Base-by-base conservation (phyloP, 1,140 invertebrate genomes). In the Lanistes nyassanus region DNA sequence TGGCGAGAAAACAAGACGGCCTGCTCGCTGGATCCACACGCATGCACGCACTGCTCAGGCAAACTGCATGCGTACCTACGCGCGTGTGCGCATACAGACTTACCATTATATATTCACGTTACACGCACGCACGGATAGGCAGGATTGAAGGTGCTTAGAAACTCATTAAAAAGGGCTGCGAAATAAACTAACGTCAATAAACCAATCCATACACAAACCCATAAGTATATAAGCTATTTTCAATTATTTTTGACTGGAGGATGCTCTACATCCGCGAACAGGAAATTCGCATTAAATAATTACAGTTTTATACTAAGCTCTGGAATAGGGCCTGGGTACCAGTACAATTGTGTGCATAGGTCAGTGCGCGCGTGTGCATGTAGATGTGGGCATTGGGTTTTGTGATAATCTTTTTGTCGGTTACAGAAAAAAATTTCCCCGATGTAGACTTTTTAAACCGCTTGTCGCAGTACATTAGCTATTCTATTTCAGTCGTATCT, bases 131-230 rank as follows among this genome's bases (percentile, higher is more conserved):
- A 60, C 56, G 31, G 23, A 55, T 55, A 55, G 11, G 23, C n/a
- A 55, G 23, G 23, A 55, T n/a, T 55, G 13, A 11, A 11, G 11
- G n/a, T n/a, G n/a, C n/a, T n/a, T n/a, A n/a, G n/a, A n/a, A n/a
- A n/a, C n/a, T n/a, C n/a, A n/a, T n/a, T n/a, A n/a, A n/a, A n/a
- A n/a, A n/a, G n/a, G n/a, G n/a, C n/a, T n/a, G n/a, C n/a, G n/a
- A n/a, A n/a, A n/a, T n/a, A n/a, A n/a, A n/a, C n/a, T n/a, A n/a
- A n/a, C n/a, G n/a, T n/a, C n/a, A n/a, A 60, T 29, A 60, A 23
- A 60, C 56, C n/a, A 23, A 60, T 29, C n/a, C 56, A 60, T 29
- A 60, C 56, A 60, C 56, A 60, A 23, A 60, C 56, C n/a, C 56
- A 60, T 29, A 60, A 9, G 56, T 23, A 9, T 60, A 26, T 9